Conservation (phyloP, 2,113 vertebrate species). For the Hystrix brachyura region DNA sequence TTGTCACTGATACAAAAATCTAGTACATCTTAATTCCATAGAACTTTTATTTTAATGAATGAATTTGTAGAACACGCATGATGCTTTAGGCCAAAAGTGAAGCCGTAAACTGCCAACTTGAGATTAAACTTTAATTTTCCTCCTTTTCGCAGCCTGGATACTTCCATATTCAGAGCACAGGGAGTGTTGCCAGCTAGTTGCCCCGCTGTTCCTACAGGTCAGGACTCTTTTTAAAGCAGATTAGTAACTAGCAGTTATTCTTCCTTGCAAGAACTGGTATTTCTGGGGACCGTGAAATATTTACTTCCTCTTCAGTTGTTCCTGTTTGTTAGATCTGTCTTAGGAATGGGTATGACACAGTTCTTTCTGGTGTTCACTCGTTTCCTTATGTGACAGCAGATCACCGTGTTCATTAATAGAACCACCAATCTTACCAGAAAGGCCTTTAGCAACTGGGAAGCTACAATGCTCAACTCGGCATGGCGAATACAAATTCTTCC, state of each 20-base stretch:
- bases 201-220: neutral
- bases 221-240: neutral
- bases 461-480: neutral
- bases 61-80: neutral
- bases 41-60: slow-evolving; percentile 42
- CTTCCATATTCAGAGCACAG: neutral
- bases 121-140: neutral
- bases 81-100: neutral
- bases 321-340: neutral
- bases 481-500: neutral
- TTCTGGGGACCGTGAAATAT: neutral
- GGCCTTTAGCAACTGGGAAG: neutral
- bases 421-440: neutral
- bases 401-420: neutral
- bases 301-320: neutral
- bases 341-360: neutral
- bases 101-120: neutral
- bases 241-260: neutral
- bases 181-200: neutral
- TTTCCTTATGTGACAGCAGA: neutral
- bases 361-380: neutral
- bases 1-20: slow-evolving; percentile 2
- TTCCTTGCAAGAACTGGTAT: neutral
- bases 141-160: neutral
- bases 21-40: neutral